Evolutionary conservation across 2,888 invertebrate genomes (phyloP).

Genomic region (Drosophila eohydei): DNA sequence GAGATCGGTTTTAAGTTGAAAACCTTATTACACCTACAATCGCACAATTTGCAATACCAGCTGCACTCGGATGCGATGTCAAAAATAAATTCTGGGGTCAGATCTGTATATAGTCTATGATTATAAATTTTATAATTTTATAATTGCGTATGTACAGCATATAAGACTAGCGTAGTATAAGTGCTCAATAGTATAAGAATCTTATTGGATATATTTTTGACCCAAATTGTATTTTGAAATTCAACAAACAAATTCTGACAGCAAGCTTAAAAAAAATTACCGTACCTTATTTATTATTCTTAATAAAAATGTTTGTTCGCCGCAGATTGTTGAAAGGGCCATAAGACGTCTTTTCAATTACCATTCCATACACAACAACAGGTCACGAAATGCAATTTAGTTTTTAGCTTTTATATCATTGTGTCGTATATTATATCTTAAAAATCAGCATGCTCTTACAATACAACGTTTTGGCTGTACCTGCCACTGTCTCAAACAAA

Average conservation of each 20-base stretch:
- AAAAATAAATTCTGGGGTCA: constrained; percentile 86
- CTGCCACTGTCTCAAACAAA: constrained; percentile 27
- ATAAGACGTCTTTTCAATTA: neutral
- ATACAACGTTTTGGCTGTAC: constrained; percentile 33
- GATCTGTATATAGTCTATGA: constrained; percentile 84
- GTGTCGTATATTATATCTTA: constrained; percentile 44
- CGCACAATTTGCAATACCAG: constrained; percentile 68
- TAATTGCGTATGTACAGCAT: constrained; percentile 26
- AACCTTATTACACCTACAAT: constrained; percentile 53
- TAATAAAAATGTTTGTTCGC: constrained; percentile 22
- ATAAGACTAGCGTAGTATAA: constrained; percentile 29
- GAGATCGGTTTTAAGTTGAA: constrained; percentile 72
- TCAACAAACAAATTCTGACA: constrained; percentile 29
- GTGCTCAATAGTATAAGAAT: constrained; percentile 27
- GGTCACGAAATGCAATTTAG: neutral
- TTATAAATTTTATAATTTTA: constrained; percentile 9
- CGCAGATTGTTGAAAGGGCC: constrained; percentile 6
- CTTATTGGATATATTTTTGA: constrained; percentile 15
- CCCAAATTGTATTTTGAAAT: constrained; percentile 54
- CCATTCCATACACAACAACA: neutral
- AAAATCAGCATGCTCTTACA: constrained; percentile 35
- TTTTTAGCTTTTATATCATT: constrained; percentile 21
- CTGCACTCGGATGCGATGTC: constrained; percentile 71
- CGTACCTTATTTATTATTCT: neutral
- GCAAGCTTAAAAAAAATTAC: constrained; percentile 10